Base-by-base conservation (phyloP, 2,113 vertebrate genomes). In the Macheiramphus alcinus region DNA sequence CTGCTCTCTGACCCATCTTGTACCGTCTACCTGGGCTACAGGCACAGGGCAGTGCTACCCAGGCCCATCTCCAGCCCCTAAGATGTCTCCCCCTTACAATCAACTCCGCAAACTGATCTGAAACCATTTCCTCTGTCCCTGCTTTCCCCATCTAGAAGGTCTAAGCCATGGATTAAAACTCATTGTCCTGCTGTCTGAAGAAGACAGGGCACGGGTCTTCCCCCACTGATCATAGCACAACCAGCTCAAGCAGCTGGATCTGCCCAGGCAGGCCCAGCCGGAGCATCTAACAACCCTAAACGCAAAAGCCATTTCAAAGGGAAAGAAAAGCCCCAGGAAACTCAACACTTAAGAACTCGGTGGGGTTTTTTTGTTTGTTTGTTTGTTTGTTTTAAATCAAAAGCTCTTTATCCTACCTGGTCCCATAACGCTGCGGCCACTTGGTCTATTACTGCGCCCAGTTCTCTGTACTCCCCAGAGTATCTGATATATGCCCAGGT, bases 401-500 rank as follows among this genome's bases (percentile, higher is more conserved):
- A 95, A 95, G 11, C 66, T 92, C 90, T 93, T 83, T 42, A 80
- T 94, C 98, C 97, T 98, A 99, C 99, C 99, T 99, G 99, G 97
- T 99, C 99, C 99, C 99, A 99, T 56, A 99, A 97, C 2, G 99
- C 99, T 27, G 99, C 99, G 5, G 99, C 99, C 98, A 99, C 99
- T 97, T 99, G 99, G 97, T 99, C 99, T 98, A 99, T 99, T 89
- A 99, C 99, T 8, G 99, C 99, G 1, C 99, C 99, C 53, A 99
- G 98, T 92, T 99, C 99, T 68, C 99, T 97, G 98, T 99, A 99
- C 89, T 99, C 99, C 94, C 99, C 99, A 34, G 99, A 99, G 98
- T 99, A 99, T 43, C 99, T 99, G 97, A 99, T 99, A 95, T 99
- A 99, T 11, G 99, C 99, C 99, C 99, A 99, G 92, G 99, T 99